Base-by-base conservation (phyloP, 2,797 vertebrate species). In the Hybognathus amarus region DNA sequence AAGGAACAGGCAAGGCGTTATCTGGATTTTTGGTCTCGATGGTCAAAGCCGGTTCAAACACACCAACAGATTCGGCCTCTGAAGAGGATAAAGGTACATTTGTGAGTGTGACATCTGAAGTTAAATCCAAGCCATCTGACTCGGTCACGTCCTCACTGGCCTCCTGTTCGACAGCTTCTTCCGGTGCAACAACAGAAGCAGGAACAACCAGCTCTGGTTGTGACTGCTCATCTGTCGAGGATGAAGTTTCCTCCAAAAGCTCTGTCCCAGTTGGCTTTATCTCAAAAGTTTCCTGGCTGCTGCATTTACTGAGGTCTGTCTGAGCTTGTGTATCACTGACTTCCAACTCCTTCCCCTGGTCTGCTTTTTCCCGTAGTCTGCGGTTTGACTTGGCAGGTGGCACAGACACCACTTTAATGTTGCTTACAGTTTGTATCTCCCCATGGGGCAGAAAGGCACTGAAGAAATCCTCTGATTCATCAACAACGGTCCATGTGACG, bases 381-480 rank as follows among this genome's bases (percentile, higher is more conserved):
- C 94, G 89, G 79, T 96, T 95, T 5, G 97, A 97, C 90, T 99
- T 98, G 64, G 95, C 71, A 12, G 98, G 98, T 24, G 97, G 96
- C 36, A 96, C 96, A 56, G 97, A 99, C 63, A 99, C 97, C 66
- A 99, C 97, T 30, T 94, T 92, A 79, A 89, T 90, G 90, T 93
- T 94, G 82, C 94, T 91, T 82, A 95, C 90, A n/a, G 87, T 91
- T 86, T 96, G 96, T 20, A 89, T 90, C 0, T 98, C 97, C 22
- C 94, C 90, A 0, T 95, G 90, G 54, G 96, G 88, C 71, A 99
- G 93, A 92, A 99, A 99, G 96, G 96, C 96, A 96, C 95, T 97
- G 89, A 99, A 99, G 94, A 99, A 99, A 90, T 93, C 98, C 86
- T 98, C 97, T 0, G 97, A 97, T 88, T 99, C 98, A 86, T 99